These are phyloP conservation scores for Junonia oenone DNA, from an alignment of 2,888 invertebrate species.

Conservation along the genomic window DNA sequence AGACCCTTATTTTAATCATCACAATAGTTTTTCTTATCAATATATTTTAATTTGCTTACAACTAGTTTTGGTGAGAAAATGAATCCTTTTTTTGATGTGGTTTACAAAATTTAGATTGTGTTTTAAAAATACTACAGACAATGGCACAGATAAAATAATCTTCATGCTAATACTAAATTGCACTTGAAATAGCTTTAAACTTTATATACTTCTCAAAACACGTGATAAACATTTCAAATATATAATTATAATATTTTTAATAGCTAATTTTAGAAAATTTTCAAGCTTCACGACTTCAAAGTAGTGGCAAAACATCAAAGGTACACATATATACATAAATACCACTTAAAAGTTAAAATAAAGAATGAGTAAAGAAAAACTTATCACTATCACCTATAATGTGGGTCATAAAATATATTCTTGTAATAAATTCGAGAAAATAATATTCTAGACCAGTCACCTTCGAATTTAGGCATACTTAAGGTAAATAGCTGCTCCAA, in stretches of 20 bases:
- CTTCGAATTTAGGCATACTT: constrained; percentile 21
- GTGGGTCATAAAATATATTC: constrained; percentile 29
- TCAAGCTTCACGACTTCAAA: constrained; percentile 19
- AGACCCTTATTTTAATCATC: constrained; percentile 72
- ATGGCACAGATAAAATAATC: constrained; percentile 58
- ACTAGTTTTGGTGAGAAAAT: constrained; percentile 27
- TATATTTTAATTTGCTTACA: constrained; percentile 24
- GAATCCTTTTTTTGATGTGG: constrained; percentile 20
- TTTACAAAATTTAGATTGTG: constrained; percentile 16
- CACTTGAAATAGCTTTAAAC: constrained; percentile 40
- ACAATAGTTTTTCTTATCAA: constrained; percentile 67
- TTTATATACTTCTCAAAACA: constrained; percentile 31
- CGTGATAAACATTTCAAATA: constrained; percentile 36
- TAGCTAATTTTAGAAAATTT: constrained; percentile 20
- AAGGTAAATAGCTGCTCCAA: constrained; percentile 19
- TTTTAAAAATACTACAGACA: constrained; percentile 32
- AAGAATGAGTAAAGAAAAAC: constrained; percentile 29
- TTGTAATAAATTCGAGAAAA: constrained; percentile 35
- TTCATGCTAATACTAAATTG: constrained; percentile 47
- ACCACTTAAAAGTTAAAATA: constrained; percentile 23
- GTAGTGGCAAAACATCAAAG: constrained; percentile 20
- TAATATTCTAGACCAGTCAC: constrained; percentile 29
- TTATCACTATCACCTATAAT: constrained; percentile 32
- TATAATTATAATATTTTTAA: constrained; percentile 25
- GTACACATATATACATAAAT: constrained; percentile 28